Conservation (phyloP, 2,797 vertebrate species). For the Muscicapa comitata region DNA sequence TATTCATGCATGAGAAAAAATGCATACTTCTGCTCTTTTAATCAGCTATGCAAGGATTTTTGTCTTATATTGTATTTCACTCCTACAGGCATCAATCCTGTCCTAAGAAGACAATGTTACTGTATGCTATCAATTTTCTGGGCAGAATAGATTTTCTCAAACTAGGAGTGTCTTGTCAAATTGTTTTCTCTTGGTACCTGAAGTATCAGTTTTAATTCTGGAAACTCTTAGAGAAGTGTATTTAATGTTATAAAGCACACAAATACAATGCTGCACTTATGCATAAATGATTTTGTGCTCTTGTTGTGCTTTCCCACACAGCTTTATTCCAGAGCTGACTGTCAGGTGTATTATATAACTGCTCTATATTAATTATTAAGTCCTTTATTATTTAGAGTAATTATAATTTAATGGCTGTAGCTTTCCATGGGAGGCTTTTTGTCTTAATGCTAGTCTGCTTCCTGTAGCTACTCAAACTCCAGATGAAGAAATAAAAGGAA, state of each 20-base stretch:
- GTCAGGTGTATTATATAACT: constrained; percentile 39
- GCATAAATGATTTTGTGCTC: background rate
- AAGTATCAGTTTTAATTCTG: background rate
- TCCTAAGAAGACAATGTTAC: background rate
- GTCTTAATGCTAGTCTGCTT: background rate
- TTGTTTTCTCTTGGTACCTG: background rate
- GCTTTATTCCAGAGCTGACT: background rate
- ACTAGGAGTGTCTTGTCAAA: background rate
- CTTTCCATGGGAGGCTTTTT: background rate
- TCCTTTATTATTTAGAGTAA: constrained; percentile 40
- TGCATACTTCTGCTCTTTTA: constrained; percentile 3
- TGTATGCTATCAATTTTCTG: background rate
- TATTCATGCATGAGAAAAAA: background rate
- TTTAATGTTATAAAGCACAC: background rate
- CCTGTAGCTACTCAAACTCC: background rate
- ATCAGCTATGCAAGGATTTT: constrained; percentile 12
- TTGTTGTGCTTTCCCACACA: background rate
- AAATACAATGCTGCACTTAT: background rate
- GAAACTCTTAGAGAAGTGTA: background rate
- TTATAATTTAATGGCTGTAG: constrained; percentile 40
- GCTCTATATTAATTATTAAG: constrained; percentile 47
- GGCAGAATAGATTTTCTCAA: background rate
- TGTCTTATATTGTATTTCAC: background rate
- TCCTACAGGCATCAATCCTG: background rate
- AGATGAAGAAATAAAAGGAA: background rate